A percentile compares a stretch with the other conserved stretches of the same genome.
Evolutionary conservation across 2,888 invertebrate genomes (phyloP).

Genomic region (Cephus rjabovi): DNA sequence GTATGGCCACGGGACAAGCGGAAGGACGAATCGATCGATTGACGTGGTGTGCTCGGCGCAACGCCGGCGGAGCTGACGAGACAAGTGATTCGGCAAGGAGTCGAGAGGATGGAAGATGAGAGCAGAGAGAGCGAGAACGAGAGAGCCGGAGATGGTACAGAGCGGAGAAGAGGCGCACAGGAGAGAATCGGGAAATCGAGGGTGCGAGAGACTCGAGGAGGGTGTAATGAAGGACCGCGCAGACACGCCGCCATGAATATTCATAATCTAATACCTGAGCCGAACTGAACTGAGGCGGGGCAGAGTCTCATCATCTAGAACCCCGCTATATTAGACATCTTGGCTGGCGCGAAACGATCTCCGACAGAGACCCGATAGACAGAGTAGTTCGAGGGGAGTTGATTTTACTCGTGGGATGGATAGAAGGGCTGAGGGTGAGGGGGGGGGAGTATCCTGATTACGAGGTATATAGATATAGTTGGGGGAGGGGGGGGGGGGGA

Average conservation of each 20-base stretch:
- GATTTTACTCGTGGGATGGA: neutral
- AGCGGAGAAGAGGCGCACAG: slow-evolving; percentile 23
- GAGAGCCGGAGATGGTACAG: slow-evolving; percentile 11
- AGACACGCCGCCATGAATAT: slow-evolving; percentile 66
- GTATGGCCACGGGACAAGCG: neutral
- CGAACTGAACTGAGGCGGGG: slow-evolving; percentile 59
- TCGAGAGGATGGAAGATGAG: slow-evolving; percentile 19
- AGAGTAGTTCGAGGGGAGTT: neutral
- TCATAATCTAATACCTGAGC: slow-evolving; percentile 67
- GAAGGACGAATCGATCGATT: slow-evolving; percentile 51
- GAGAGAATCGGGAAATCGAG: slow-evolving; percentile 40
- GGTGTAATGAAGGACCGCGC: slow-evolving; percentile 66
- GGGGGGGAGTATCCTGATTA: neutral
- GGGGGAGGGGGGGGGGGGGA: neutral
- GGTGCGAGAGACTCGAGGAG: slow-evolving; percentile 37
- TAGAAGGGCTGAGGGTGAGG: neutral
- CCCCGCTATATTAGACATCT: slow-evolving; percentile 62
- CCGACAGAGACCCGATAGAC: neutral
- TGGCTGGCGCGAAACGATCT: neutral
- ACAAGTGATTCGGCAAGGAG: neutral
- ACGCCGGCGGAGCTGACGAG: neutral
- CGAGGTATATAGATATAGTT: neutral
- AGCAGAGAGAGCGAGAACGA: slow-evolving; percentile 2
- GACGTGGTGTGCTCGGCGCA: slow-evolving; percentile 40
- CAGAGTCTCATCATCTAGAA: slow-evolving; percentile 59